Conservation (phyloP, 2,797 vertebrate species). For the Hippoglossus hippoglossus region DNA sequence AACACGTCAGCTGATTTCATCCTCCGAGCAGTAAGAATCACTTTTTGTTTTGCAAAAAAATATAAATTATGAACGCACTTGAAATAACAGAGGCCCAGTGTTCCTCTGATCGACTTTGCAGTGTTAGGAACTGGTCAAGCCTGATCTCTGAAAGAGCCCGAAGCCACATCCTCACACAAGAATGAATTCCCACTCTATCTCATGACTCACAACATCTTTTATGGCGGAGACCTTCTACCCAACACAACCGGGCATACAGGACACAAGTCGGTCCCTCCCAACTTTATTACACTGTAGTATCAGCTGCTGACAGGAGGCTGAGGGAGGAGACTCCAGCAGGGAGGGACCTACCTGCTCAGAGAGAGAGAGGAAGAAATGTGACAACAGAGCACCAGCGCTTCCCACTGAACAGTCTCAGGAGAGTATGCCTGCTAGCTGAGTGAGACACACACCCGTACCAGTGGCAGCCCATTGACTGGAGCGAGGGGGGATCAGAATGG, state of each 20-base stretch:
- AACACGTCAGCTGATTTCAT: conserved; percentile 3
- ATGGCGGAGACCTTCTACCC: conserved; percentile 41
- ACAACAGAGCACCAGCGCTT: conserved; percentile 8
- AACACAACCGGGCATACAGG: conserved; percentile 1
- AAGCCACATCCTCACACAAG: conserved; percentile 29
- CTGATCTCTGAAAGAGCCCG: conserved; percentile 49
- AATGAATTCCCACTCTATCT: conserved; percentile 51
- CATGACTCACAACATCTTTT: conserved; percentile 56
- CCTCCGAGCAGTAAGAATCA: neutral
- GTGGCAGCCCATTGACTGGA: neutral
- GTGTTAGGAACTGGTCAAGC: conserved; percentile 60
- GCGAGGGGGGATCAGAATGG: conserved; percentile 61
- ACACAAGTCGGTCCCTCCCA: conserved; percentile 22
- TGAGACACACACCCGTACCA: neutral
- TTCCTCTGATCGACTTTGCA: conserved; percentile 22
- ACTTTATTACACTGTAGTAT: conserved; percentile 25
- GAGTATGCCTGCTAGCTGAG: conserved; percentile 26
- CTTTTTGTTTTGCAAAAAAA: neutral
- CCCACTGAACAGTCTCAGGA: conserved; percentile 1
- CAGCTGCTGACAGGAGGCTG: conserved; percentile 10
- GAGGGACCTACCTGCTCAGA: conserved; percentile 60
- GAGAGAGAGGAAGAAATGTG: conserved; percentile 28
- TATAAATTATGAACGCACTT: conserved; percentile 11
- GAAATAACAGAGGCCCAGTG: conserved; percentile 45
- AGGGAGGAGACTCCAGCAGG: conserved; percentile 64